phyloP scores from a whole-genome alignment of 2,113 vertebrate genomes.

The Australoheros scitulus region DNA sequence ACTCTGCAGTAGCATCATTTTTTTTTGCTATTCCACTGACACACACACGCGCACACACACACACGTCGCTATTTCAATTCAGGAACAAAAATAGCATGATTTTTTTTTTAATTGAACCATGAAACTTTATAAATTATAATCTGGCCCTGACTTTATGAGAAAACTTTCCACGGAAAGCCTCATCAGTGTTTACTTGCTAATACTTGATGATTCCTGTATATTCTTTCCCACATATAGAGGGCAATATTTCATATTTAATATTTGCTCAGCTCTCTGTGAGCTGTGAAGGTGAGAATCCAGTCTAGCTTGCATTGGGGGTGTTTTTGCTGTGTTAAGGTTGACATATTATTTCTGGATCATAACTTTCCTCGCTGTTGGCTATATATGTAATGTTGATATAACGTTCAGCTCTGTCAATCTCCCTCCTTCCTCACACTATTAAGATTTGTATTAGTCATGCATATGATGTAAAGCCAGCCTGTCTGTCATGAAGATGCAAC shows the following conservation, averaged over 20 bases:
- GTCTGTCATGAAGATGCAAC: slow-evolving; percentile 18
- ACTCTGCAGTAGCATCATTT: slow-evolving; percentile 53
- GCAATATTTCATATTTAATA: slow-evolving; percentile 6
- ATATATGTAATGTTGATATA: neutral
- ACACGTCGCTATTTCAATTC: neutral
- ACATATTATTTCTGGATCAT: neutral
- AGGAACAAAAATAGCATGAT: neutral
- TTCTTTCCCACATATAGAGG: neutral
- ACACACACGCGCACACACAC: neutral
- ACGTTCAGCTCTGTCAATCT: slow-evolving; percentile 18
- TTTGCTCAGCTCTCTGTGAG: neutral
- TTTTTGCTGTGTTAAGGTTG: neutral
- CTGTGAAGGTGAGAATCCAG: neutral
- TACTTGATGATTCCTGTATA: neutral
- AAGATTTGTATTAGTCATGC: slow-evolving; percentile 24
- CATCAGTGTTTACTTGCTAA: slow-evolving; percentile 18
- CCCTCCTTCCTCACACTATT: slow-evolving; percentile 3
- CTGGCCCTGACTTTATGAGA: slow-evolving; percentile 9
- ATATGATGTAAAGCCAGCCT: neutral
- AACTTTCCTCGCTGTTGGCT: neutral
- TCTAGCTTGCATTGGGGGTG: neutral
- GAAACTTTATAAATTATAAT: neutral
- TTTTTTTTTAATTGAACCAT: too few relatives aligned
- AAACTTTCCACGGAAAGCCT: slow-evolving; percentile 14
- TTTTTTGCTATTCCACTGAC: slow-evolving; percentile 23